phyloP scores from a whole-genome alignment of 2,113 vertebrate genomes.

The Xyrauchen texanus region DNA sequence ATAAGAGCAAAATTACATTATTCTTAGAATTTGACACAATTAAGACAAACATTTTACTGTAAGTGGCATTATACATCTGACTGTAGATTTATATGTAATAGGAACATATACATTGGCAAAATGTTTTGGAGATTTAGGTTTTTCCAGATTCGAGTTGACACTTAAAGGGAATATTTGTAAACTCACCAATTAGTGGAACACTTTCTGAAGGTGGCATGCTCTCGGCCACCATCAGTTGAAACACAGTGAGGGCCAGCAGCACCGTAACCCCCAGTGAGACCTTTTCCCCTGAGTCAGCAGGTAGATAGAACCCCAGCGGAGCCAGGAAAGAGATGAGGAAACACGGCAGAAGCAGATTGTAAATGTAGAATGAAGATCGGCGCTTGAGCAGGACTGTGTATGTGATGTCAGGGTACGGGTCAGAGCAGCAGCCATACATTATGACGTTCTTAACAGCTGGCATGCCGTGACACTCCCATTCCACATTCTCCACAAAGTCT shows the following conservation, averaged over 20 bases:
- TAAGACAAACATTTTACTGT: no score
- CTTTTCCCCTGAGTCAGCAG: constrained; percentile 96
- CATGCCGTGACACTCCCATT: constrained; percentile 98
- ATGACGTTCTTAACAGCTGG: constrained; percentile 89
- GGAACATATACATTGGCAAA: no score
- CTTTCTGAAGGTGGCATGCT: constrained; percentile 98
- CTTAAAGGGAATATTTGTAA: not conserved
- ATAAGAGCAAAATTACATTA: no score
- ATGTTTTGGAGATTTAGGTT: no score
- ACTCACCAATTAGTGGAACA: constrained; percentile 91
- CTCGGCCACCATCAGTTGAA: constrained; percentile 97
- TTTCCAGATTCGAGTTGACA: no score
- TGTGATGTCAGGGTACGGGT: constrained; percentile 95
- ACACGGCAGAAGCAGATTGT: constrained; percentile 93
- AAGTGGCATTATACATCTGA: no score
- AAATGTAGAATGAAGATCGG: constrained; percentile 94
- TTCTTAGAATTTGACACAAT: no score
- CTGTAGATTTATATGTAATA: no score
- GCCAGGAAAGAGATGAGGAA: constrained; percentile 96
- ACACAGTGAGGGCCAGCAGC: constrained; percentile 93
- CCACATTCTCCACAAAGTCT: constrained; percentile 95
- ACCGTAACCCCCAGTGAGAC: constrained; percentile 95
- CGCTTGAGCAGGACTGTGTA: constrained; percentile 93
- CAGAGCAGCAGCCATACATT: constrained; percentile 95
- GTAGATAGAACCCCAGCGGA: constrained; percentile 94